Evolutionary conservation across 2,113 vertebrate genomes (phyloP).

Genomic region (Grammomys surdaster): DNA sequence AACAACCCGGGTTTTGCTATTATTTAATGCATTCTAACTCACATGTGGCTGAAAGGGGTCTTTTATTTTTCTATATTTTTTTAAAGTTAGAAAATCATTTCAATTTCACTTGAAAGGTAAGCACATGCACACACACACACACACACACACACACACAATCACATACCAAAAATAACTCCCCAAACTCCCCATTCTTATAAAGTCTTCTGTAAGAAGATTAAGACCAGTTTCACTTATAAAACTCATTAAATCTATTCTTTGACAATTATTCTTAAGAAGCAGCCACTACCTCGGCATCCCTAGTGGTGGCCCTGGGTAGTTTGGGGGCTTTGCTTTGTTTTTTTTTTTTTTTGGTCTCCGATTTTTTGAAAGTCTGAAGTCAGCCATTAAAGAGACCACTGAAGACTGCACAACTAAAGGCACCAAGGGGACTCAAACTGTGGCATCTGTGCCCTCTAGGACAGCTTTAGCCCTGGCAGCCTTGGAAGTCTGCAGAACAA

Average conservation of each 20-base stretch:
- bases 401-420: background rate
- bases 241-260: background rate
- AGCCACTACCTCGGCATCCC: background rate
- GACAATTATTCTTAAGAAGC: background rate
- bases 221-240: background rate
- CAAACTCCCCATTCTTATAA: background rate
- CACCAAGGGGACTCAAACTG: fast-evolving
- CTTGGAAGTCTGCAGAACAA: background rate
- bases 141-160: background rate
- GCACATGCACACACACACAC: background rate
- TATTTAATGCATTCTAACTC: background rate
- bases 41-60: background rate
- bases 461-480: background rate
- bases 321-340: background rate
- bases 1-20: background rate
- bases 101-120: background rate
- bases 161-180: background rate
- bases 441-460: too few species aligned
- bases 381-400: background rate
- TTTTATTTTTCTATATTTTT: background rate
- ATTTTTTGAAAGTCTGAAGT: background rate
- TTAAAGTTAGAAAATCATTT: background rate
- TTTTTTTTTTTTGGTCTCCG: background rate
- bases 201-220: background rate
- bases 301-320: too few species aligned